A percentile compares a stretch with the other conserved stretches of the same genome.
Evolutionary conservation across 1,140 invertebrate species (phyloP).

Genomic region (Orius laevigatus): DNA sequence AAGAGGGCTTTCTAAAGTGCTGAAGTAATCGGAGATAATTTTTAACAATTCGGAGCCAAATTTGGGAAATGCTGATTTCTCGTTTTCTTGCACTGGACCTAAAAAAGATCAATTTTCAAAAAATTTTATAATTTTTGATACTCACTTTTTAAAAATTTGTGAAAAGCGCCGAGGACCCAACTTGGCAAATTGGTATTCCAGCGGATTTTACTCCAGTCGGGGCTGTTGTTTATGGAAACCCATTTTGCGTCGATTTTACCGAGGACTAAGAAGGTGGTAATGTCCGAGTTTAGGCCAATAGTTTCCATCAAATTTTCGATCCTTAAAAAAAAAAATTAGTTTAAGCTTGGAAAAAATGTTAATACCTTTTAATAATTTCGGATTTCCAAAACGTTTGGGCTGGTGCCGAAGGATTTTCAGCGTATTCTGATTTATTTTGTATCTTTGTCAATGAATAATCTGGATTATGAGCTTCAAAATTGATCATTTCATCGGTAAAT

Average conservation of each 20-base stretch:
- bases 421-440: not conserved
- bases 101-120: conserved; percentile 13
- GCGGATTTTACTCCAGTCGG: conserved; percentile 10
- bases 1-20: conserved; percentile 7
- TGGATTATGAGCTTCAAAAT: not conserved
- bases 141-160: conserved; percentile 12
- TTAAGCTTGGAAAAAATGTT: too few species aligned
- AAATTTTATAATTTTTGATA: conserved; percentile 16
- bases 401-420: too few species aligned
- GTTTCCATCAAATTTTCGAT: conserved; percentile 2
- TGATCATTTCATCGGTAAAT: conserved; percentile 8
- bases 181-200: conserved; percentile 15
- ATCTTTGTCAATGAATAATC: conserved; percentile 3
- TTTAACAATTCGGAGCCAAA: conserved; percentile 15
- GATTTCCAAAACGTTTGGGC: too few species aligned
- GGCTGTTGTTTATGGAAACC: conserved; percentile 14
- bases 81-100: conserved; percentile 12
- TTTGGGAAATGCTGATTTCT: conserved; percentile 10
- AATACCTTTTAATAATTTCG: too few species aligned
- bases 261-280: not conserved
- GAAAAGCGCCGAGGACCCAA: conserved; percentile 14
- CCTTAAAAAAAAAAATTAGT: not conserved
- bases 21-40: conserved; percentile 15
- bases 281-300: not conserved
- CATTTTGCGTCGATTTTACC: conserved; percentile 12